A percentile compares a stretch with the other conserved stretches of the same genome.
phyloP scores from a whole-genome alignment of 2,113 vertebrate species.

The Sturnus vulgaris region DNA sequence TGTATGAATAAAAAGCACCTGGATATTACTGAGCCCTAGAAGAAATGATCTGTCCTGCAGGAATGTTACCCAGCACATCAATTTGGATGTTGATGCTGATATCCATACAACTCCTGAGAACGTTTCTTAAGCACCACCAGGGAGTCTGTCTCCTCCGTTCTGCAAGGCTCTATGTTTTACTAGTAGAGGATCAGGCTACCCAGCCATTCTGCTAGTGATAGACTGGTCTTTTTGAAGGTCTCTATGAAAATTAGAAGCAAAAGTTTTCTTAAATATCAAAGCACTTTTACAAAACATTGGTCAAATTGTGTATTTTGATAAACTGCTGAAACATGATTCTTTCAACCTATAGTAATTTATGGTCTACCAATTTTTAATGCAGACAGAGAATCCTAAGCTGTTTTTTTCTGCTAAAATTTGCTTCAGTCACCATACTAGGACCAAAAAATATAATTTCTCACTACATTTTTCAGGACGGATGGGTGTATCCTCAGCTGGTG shows the following conservation, averaged over 20 bases:
- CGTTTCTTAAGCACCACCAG: not conserved
- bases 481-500: not conserved
- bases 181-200: not conserved
- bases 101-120: not conserved
- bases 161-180: not conserved
- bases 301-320: not conserved
- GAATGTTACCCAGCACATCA: fast-evolving
- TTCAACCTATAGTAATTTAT: not conserved
- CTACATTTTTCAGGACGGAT: not conserved
- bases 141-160: not conserved
- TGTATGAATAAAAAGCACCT: not conserved
- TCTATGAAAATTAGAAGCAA: not conserved
- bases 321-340: not conserved
- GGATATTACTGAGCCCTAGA: fast-evolving
- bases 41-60: not conserved
- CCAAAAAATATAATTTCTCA: not conserved
- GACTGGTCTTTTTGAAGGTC: not conserved
- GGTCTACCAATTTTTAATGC: not conserved
- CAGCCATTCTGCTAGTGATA: not conserved
- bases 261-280: not conserved
- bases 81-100: no score
- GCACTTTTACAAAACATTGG: not conserved
- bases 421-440: not conserved
- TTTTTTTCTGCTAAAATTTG: not conserved
- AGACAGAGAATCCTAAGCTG: not conserved